Evolutionary conservation across 2,113 vertebrate species (phyloP), one percentile per base, ranked within the genome.

Genomic region (Istiophorus platypterus): DNA sequence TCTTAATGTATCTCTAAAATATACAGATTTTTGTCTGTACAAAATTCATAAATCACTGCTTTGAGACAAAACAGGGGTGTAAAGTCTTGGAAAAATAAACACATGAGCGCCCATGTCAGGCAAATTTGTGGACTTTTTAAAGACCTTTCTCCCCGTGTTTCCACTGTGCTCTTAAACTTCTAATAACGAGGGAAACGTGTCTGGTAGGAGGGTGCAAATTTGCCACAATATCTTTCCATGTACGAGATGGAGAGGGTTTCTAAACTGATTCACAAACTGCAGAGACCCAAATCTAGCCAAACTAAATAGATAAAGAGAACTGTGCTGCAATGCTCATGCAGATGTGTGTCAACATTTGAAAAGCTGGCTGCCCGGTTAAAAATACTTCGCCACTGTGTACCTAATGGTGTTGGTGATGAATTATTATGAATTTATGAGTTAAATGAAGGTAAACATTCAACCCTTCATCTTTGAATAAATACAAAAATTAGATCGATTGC

Each of bases 41-140:
- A 72, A 70, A 47, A 66, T 37, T 56, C 65, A 27, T 29, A 79
- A 63, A 37, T 69, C 64, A 37, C 2, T 77, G 64, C 67, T 82
- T 74, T 69, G 56, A 87, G 75, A 79, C 66, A 59, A 89, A 86
- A 89, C 68, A 82, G 76, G 61, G 52, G 27, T 57, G 69, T 27
- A 67, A 59, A 54, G 14, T 42, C 31, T 80, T 31, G 12, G 12
- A 75, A 77, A 87, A 90, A 90, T 47, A 83, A 81, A 71, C 82
- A 56, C 62, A 76, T 0, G n/a, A 29, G 59, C 0, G 22, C 63
- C 24, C 57, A 22, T 34, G 66, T 84, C 41, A 65, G 83, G 41
- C 72, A 45, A 76, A 59, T 37, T 80, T 18, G 13, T 54, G 83
- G 76, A 72, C 34, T 37, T 31, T 39, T 68, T 29, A 49, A 69